Evolutionary conservation across 2,888 invertebrate species (phyloP), one percentile per base, ranked within the genome.

Genomic region (Scotopteryx bipunctaria): DNA sequence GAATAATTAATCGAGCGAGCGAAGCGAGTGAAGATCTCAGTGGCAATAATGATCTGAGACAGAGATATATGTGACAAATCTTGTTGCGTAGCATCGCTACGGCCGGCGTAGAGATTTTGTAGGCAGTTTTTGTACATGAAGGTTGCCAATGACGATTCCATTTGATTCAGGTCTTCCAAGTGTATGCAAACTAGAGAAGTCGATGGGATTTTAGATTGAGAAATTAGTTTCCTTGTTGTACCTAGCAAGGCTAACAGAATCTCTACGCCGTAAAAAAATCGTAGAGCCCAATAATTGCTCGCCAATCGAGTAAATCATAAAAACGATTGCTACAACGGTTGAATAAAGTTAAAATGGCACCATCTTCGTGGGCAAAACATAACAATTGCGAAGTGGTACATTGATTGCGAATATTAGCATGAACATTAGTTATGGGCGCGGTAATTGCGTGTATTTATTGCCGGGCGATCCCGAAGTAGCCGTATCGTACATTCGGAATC

Each of bases 391-490:
- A 42, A 46, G 35, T 44, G 11, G 33, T 45, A 45, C 40, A 45
- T 52, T 43, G 36, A 46, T 50, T 38, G 50, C 42, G 50, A 50
- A 55, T 54, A 55, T 57, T 51, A 60, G 35, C 45, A 57, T 49
- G 46, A 33, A 56, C 47, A 58, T 59, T 55, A 51, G 61, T 62
- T 59, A 66, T 59, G 59, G 59, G 52, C 50, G 63, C 59, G 61
- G 66, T 71, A 72, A 71, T 72, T 73, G 64, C 59, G 62, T 64
- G 66, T 69, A 68, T 69, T 67, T 69, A 69, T 73, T 59, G 67
- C 58, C 40, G 43, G 31, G 35, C 52, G 46, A 61, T 59, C 55
- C 59, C 56, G 35, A 63, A 59, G 66, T 63, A 52, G 63, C 58
- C 47, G 53, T 60, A 63, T 64, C 65, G 57, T 57, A 57, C 57